Base-by-base conservation (phyloP, 2,113 vertebrate species). In the Paramisgurnus dabryanus region DNA sequence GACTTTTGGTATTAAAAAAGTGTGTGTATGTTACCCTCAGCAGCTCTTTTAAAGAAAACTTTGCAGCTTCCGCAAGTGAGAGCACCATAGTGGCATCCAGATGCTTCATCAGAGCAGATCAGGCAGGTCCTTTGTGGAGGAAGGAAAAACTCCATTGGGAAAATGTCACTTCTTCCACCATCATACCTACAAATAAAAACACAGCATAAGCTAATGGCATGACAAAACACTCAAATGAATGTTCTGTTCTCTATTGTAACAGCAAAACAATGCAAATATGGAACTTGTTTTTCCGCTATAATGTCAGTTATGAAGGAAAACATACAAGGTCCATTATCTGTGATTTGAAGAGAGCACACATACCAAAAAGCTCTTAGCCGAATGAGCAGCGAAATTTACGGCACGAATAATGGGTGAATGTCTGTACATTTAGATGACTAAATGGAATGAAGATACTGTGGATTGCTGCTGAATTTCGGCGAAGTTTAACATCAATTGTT, bases 31-130 rank as follows among this genome's bases (percentile, higher is more conserved):
- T 90, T 95, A 98, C 98, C 98, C 97, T 99, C 98, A 68, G 97
- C 97, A 0, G 98, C 97, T 87, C 98, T 92, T 90, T 99, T 99
- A 92, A 99, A 99, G 93, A 99, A 99, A 84, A 99, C 98, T 83
- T 99, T 99, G 92, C 98, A 99, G 93, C 98, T 99, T 67, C 98
- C 98, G 41, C 98, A 99, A 4, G 98, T 98, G 84, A 99, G 96
- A 0, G 97, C 98, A 45, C 98, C 98, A 0, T 99, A 99, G 86
- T 99, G 98, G 87, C 97, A 99, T 27, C 98, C 98, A 0, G 98
- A 99, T 0, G 98, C 97, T 90, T 99, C 98, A 43, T 99, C 98
- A 0, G 97, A 95, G 79, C 98, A 99, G 89, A 99, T 99, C 81
- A 99, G 90, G 77, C 98, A 99, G 4, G 92, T 96, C 90, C 98